Percentiles rank a stretch among this genome's conserved stretches.
Conservation (phyloP, 2,113 vertebrate genomes). For the Dascyllus trimaculatus region DNA sequence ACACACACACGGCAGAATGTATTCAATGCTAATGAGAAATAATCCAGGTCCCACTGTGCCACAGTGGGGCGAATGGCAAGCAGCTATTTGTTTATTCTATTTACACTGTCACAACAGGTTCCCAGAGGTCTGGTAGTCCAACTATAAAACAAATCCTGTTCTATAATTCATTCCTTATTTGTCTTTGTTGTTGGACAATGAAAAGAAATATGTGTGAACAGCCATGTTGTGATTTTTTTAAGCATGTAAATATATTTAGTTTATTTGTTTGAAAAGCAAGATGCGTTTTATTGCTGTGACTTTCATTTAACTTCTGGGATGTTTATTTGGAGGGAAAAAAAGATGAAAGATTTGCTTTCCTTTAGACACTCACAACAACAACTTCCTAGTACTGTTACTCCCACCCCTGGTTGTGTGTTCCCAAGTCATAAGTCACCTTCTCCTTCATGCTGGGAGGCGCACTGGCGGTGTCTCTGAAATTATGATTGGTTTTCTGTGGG, state of each 20-base stretch:
- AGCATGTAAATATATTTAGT: background rate
- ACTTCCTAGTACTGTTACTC: constrained; percentile 31
- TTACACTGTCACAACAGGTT: constrained; percentile 54
- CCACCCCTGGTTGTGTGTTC: constrained; percentile 38
- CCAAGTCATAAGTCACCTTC: constrained; percentile 60
- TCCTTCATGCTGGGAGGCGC: constrained; percentile 52
- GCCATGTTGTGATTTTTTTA: background rate
- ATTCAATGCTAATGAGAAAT: constrained; percentile 62
- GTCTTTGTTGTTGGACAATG: constrained; percentile 10
- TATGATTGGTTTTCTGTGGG: constrained; percentile 73
- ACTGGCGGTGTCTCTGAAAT: constrained; percentile 50
- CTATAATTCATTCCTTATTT: constrained; percentile 40
- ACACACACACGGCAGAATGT: constrained; percentile 8
- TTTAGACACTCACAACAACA: background rate
- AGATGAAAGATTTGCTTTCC: constrained; percentile 7
- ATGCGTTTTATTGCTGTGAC: background rate
- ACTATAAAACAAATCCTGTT: constrained; percentile 31
- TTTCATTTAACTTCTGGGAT: constrained; percentile 35
- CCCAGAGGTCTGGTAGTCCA: constrained; percentile 46
- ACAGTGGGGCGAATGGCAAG: constrained; percentile 27
- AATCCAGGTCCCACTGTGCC: constrained; percentile 46
- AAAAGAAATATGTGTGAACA: constrained; percentile 19
- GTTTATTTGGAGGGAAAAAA: background rate
- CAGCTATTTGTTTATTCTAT: constrained; percentile 61
- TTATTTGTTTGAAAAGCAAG: background rate